These are phyloP conservation scores for Siniperca scherzeri DNA, from an alignment of 2,797 vertebrate species.

Conservation along the genomic window DNA sequence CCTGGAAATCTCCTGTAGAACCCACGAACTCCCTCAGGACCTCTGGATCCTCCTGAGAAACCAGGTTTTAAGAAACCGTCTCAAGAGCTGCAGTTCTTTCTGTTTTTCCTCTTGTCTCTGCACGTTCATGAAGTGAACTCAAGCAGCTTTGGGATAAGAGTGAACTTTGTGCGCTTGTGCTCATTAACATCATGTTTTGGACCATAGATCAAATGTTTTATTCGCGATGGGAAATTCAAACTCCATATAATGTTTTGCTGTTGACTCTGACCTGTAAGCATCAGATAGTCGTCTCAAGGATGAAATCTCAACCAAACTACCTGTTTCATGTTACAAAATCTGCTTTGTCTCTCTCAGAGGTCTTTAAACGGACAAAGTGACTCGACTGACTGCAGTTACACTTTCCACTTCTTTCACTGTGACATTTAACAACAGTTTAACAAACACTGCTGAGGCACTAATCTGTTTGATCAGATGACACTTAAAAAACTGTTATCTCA, in stretches of 20 bases:
- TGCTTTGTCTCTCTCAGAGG: background rate
- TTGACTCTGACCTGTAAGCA: background rate
- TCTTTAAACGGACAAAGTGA: slow-evolving; percentile 11
- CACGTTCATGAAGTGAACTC: no score
- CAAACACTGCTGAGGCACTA: background rate
- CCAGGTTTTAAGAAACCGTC: no score
- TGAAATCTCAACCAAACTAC: background rate
- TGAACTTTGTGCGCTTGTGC: background rate
- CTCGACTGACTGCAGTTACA: slow-evolving; percentile 28
- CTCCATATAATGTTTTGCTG: background rate
- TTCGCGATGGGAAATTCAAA: background rate
- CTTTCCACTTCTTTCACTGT: background rate
- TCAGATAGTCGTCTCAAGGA: background rate
- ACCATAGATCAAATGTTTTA: background rate
- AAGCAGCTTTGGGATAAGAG: no score
- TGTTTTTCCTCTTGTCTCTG: no score
- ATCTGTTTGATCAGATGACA: slow-evolving; percentile 15
- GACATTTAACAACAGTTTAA: background rate
- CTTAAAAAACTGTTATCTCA: background rate
- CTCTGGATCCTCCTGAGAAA: no score
- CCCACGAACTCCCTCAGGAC: no score
- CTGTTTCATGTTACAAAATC: background rate
- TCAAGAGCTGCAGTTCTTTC: no score
- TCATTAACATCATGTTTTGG: no score
- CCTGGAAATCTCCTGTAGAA: no score